These are phyloP conservation scores for Penaeus indicus DNA, from an alignment of 1,140 invertebrate species.

Conservation along the genomic window DNA sequence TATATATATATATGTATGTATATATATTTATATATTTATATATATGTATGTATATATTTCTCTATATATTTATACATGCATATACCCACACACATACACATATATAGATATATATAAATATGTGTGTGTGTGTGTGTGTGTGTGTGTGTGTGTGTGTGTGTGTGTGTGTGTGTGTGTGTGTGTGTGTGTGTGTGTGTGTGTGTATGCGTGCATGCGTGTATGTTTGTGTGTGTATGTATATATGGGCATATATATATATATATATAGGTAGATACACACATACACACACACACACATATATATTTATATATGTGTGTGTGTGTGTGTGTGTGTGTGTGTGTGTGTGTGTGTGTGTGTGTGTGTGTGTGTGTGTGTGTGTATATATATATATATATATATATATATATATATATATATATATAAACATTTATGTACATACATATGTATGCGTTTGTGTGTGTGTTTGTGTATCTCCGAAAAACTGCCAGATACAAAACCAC, in stretches of 20 bases:
- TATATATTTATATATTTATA: too few relatives aligned
- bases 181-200: background rate
- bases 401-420: conserved; percentile 15
- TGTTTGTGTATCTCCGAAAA: too few relatives aligned
- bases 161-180: background rate
- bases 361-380: background rate
- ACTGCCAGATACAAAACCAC: too few relatives aligned
- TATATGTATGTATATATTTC: too few relatives aligned
- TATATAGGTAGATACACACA: background rate
- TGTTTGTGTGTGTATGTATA: background rate
- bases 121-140: background rate
- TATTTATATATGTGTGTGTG: too few relatives aligned
- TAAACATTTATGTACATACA: background rate
- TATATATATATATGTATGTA: too few relatives aligned
- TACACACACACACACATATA: background rate
- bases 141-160: background rate
- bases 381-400: conserved; percentile 17
- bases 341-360: background rate
- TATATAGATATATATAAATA: background rate
- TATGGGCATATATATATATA: background rate
- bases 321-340: background rate
- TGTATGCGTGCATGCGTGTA: background rate
- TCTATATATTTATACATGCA: too few relatives aligned
- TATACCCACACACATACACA: background rate
- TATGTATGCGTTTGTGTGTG: background rate